These are phyloP conservation scores for Rhinolophus ferrumequinum DNA, from an alignment of 2,113 vertebrate species.

Conservation along the genomic window DNA sequence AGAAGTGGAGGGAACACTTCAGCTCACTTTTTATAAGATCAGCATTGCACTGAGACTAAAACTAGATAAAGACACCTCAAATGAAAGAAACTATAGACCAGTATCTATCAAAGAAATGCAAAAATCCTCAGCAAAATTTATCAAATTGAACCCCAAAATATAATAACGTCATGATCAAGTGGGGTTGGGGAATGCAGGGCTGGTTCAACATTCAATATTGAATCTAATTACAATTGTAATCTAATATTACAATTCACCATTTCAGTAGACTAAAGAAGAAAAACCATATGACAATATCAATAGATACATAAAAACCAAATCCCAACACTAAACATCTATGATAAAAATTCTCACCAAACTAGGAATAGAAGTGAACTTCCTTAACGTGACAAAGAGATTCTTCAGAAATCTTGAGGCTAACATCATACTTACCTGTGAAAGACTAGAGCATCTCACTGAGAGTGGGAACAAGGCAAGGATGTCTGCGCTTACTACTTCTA, in stretches of 20 bases:
- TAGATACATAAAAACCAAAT: background rate
- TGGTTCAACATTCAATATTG: background rate
- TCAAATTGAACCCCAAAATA: background rate
- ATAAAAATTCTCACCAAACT: background rate
- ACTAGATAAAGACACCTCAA: background rate
- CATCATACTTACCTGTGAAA: background rate
- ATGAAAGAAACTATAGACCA: background rate
- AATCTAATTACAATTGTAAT: background rate
- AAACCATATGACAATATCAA: background rate
- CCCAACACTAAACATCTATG: background rate
- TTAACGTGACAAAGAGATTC: background rate
- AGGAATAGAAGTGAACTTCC: background rate
- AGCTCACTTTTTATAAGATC: background rate
- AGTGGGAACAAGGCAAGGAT: background rate
- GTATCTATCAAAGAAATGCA: background rate
- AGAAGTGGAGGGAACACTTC: background rate
- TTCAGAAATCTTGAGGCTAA: background rate
- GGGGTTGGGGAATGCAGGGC: background rate
- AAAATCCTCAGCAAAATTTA: background rate
- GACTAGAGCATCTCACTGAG: background rate
- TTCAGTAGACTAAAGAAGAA: background rate
- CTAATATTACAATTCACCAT: background rate
- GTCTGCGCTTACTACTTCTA: background rate
- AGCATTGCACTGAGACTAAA: background rate
- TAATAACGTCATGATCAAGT: background rate